Conservation (phyloP, 37 sponge, comb jelly and placozoan genomes). For the Beroe ovata region DNA sequence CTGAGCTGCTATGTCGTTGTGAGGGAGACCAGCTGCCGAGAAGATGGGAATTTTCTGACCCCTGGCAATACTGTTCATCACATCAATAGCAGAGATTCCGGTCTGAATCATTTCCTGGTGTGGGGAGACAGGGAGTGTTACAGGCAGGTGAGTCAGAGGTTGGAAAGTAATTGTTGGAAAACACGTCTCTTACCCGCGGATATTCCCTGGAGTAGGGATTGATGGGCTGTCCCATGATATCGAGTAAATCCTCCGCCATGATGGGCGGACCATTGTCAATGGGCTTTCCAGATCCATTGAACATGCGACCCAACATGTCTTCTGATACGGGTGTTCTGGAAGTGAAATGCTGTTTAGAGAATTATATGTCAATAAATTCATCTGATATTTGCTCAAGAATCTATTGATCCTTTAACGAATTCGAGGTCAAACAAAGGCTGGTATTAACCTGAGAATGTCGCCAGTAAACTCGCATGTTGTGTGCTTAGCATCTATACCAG, state of each 20-base stretch:
- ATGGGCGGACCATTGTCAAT: constrained; percentile 96
- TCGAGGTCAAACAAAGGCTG: no score
- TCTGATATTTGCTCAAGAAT: no score
- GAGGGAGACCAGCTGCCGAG: constrained; percentile 99
- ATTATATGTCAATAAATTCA: no score
- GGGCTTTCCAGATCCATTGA: constrained; percentile 98
- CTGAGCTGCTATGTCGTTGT: constrained; percentile 99
- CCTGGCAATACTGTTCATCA: constrained; percentile 98
- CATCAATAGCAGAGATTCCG: constrained; percentile 98
- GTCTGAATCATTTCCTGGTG: constrained; percentile 99
- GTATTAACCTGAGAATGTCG: constrained; percentile 79
- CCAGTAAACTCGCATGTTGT: constrained; percentile 99
- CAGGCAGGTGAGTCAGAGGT: no score
- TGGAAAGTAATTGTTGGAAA: no score
- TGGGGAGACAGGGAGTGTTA: no score
- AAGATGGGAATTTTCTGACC: constrained; percentile 99
- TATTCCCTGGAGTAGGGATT: constrained; percentile 98
- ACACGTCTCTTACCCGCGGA: no score
- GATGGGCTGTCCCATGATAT: constrained; percentile 98
- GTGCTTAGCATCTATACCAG: constrained; percentile 99
- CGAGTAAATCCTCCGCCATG: constrained; percentile 95
- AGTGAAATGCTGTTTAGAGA: no score
- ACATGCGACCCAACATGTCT: constrained; percentile 99
- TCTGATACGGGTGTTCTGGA: constrained; percentile 91
- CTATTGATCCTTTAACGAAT: no score